Conservation (phyloP, 2,797 vertebrate species). For the Semaprochilodus insignis region DNA sequence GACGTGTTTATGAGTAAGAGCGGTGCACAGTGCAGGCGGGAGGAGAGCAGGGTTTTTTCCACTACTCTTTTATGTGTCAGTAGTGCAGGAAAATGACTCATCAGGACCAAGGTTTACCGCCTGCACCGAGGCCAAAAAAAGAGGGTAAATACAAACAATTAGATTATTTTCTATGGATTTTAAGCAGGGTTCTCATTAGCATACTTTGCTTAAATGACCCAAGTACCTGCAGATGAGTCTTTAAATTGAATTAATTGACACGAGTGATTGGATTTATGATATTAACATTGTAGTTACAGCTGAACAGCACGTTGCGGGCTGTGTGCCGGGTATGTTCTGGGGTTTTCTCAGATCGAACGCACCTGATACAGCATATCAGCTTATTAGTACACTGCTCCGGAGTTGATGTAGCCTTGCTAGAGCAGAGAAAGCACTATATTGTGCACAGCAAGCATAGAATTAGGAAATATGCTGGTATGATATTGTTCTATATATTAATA, state of each 20-base stretch:
- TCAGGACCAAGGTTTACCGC: background rate
- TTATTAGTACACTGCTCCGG: background rate
- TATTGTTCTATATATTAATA: background rate
- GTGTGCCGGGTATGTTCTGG: background rate
- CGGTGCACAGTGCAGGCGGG: background rate
- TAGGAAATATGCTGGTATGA: background rate
- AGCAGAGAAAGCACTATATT: background rate
- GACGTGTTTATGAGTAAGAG: conserved; percentile 2
- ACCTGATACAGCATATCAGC: background rate
- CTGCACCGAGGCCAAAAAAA: background rate
- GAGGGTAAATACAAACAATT: conserved; percentile 7
- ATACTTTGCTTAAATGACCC: background rate
- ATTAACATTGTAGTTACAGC: background rate
- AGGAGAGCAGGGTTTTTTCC: background rate
- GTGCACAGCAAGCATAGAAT: too few relatives aligned
- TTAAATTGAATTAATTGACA: background rate
- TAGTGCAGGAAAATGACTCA: conserved; percentile 32
- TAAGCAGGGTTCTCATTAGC: background rate
- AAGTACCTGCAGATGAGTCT: background rate
- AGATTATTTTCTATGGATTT: background rate
- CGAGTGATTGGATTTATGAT: background rate
- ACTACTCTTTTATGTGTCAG: background rate
- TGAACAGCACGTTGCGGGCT: too few relatives aligned
- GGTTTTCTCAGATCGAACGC: background rate
- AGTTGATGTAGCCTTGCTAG: background rate